A percentile compares a stretch with the other conserved stretches of the same genome.
Evolutionary conservation across 2,113 vertebrate genomes (phyloP).

Genomic region (Myiopsitta monachus): DNA sequence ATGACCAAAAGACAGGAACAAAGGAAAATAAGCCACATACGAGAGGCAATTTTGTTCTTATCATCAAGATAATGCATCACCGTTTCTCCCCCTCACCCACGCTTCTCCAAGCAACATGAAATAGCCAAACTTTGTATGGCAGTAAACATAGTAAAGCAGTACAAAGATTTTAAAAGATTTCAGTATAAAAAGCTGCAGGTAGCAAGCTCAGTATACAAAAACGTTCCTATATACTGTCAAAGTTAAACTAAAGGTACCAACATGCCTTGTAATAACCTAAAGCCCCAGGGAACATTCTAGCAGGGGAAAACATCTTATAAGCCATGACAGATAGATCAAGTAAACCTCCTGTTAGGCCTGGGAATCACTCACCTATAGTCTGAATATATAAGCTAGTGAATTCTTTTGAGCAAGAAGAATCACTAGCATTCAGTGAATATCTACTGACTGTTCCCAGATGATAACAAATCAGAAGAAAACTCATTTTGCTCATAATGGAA

Average conservation of each 20-base stretch:
- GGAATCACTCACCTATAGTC: not conserved
- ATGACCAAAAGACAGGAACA: not conserved
- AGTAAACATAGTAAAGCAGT: not conserved
- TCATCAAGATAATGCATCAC: not conserved
- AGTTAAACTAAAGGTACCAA: not conserved
- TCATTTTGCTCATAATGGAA: not conserved
- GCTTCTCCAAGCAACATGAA: not conserved
- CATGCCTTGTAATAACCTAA: not conserved
- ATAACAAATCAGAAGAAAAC: not conserved
- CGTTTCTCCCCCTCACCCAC: not conserved
- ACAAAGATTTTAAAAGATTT: not conserved
- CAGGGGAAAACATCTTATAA: not conserved
- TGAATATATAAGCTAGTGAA: not conserved
- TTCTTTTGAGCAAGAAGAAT: not conserved
- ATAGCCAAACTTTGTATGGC: not conserved
- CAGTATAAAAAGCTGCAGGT: not conserved
- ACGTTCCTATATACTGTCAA: not conserved
- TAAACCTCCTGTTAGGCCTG: not conserved
- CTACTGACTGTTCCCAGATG: not conserved
- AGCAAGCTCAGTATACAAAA: not conserved
- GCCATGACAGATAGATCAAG: not conserved
- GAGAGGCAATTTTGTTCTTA: not conserved
- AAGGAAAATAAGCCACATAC: not conserved
- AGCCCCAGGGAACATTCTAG: not conserved
- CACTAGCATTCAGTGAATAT: not conserved